Base-by-base conservation (phyloP, 2,113 vertebrate genomes). In the Cygnus buccinator region DNA sequence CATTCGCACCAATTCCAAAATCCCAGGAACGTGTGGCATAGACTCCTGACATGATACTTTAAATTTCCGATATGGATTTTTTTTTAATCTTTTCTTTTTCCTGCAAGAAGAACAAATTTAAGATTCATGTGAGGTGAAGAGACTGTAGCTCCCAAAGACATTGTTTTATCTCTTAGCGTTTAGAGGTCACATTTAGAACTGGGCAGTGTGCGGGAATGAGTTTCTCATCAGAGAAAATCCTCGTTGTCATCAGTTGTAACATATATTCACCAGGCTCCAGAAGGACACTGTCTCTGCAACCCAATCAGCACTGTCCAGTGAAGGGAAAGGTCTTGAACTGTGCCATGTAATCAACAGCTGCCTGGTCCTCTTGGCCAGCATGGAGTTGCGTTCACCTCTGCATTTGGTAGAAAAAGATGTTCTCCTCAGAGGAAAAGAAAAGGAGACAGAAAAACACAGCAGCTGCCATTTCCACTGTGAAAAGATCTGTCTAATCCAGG, bases 101-200 rank as follows among this genome's bases (percentile, higher is more conserved):
- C 35, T 92, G 68, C 76, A 89, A 84, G 63, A 91, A 93, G 22
- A 83, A 79, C 25, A 78, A 76, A 76, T 61, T 66, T 62, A 67
- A 83, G 66, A 84, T 93, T 96, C 57, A 50, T 46, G 37, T 1
- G 4, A 85, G 50, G n/a, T 82, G 50, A 73, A 76, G 73, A 87
- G 62, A 26, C 17, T 70, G 48, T 79, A 82, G 86, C 37, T 94
- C 67, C 81, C 77, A 76, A 33, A 1, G 8, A 71, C n/a, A n/a
- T 57, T 87, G 37, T 77, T 96, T 90, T 87, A 87, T 87, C 67
- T 84, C 80, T 79, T 87, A 76, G n/a, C 71, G 54, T 73, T 86
- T 93, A 90, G 54, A 89, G 73, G 76, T 93, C 88, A 46, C 83
- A 91, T 94, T 73, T 70, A 90, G 75, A 95, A 54, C 50, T 84